These are phyloP conservation scores for Eilema depressum DNA, from an alignment of 2,888 invertebrate genomes.

Conservation along the genomic window DNA sequence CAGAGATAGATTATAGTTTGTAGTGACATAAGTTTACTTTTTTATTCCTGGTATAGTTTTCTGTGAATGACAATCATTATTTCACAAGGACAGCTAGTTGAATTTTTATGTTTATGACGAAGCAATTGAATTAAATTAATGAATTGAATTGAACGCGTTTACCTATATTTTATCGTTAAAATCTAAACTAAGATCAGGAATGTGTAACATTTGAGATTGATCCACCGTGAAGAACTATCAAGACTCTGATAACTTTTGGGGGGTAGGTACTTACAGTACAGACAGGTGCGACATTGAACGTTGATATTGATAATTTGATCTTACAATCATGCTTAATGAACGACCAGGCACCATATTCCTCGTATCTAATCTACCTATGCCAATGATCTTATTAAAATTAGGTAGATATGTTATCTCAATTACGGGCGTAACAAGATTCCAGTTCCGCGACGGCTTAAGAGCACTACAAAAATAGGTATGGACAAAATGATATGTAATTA, in stretches of 20 bases:
- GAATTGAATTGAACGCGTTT: too few species aligned
- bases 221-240: background rate
- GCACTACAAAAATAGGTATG: background rate
- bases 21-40: too few species aligned
- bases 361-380: background rate
- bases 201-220: background rate
- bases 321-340: background rate
- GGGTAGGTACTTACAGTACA: background rate
- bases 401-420: background rate
- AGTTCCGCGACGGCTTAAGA: background rate
- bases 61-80: too few species aligned
- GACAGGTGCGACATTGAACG: background rate
- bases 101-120: too few species aligned
- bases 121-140: too few species aligned
- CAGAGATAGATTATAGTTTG: too few species aligned
- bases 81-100: too few species aligned
- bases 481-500: background rate
- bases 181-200: background rate
- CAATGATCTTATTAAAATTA: background rate
- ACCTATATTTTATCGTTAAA: too few species aligned
- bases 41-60: too few species aligned
- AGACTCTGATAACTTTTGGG: background rate
- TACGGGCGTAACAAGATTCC: background rate
- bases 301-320: background rate
- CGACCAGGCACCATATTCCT: background rate